Base-by-base conservation (phyloP, 2,797 vertebrate species). In the Characodon lateralis region DNA sequence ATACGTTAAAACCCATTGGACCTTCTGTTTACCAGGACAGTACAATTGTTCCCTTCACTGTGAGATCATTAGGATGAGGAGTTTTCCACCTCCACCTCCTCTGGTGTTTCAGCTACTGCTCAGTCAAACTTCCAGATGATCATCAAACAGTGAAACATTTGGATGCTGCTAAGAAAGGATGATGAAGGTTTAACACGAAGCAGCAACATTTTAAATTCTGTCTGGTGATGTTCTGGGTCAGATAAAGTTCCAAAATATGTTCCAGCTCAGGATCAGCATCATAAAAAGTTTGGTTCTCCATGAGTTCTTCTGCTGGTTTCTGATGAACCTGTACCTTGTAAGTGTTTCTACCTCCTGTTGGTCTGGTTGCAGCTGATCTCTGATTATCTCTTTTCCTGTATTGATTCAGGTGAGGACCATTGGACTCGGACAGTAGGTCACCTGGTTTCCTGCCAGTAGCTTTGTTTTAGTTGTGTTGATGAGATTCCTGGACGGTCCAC, bases 341-440 rank as follows among this genome's bases (percentile, higher is more conserved):
- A 13, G 20, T 35, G 14, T 63, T 3, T 63, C 2, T 35, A 35
- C 18, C 61, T 63, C 7, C 31, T 8, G 28, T 22, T 65, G 61
- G 61, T 65, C 31, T 22, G 31, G 39, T 20, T 39, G 8, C 61
- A 39, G 9, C 61, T 66, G 20, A 66, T 41, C 18, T 41, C 35
- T 66, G 63, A 66, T 66, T 22, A 46, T 43, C 66, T 46, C 66
- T n/a, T 6, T 69, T 69, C 66, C 66, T 69, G 5, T 69, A 46
- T 14, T 46, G 66, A 69, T n/a, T 16, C 9, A 13, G 6, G 12
- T 69, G 66, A 69, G 1, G 2, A 26, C 13, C 66, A 46, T 46
- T 69, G 41, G 66, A 69, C 66, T 14, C 13, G 2, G 41, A 14
- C 22, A 69, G 41, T 69, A n/a, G 66, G 66, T 69, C 12, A n/a